Evolutionary conservation across 2,113 vertebrate genomes (phyloP).

Genomic region (Gobio gobio): DNA sequence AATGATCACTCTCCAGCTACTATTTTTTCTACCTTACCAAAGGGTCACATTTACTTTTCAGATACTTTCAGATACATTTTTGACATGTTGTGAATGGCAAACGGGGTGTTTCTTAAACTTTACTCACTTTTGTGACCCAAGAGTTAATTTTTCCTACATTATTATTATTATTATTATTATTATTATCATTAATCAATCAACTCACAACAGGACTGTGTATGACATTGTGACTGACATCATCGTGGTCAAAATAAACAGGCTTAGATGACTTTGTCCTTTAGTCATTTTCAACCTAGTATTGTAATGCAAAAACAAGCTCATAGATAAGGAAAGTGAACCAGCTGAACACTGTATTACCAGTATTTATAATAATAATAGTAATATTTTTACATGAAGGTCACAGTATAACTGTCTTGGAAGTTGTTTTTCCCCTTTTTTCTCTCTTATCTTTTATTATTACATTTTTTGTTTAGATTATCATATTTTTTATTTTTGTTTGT

Average conservation of each 20-base stretch:
- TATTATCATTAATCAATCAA: no score
- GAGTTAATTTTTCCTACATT: no score
- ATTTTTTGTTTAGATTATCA: neutral
- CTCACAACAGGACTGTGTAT: constrained; percentile 86
- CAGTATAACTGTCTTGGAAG: no score
- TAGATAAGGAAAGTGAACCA: neutral
- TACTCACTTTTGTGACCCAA: no score
- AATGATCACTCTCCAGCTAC: constrained; percentile 7
- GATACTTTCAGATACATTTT: neutral
- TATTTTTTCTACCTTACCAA: neutral
- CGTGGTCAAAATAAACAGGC: constrained; percentile 90
- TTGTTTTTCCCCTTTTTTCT: no score
- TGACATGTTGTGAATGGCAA: no score
- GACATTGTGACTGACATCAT: constrained; percentile 90
- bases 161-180: no score
- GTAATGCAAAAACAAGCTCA: constrained; percentile 5
- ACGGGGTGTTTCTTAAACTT: no score
- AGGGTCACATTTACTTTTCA: neutral
- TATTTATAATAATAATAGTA: neutral
- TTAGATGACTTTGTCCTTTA: constrained; percentile 80
- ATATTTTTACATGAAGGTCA: no score
- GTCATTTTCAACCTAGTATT: neutral
- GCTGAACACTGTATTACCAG: neutral
- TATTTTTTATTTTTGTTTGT: neutral
- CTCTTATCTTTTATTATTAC: no score